Evolutionary conservation across 2,797 vertebrate genomes (phyloP), one percentile per base, ranked within the genome.

Genomic region (Cyprinella venusta): DNA sequence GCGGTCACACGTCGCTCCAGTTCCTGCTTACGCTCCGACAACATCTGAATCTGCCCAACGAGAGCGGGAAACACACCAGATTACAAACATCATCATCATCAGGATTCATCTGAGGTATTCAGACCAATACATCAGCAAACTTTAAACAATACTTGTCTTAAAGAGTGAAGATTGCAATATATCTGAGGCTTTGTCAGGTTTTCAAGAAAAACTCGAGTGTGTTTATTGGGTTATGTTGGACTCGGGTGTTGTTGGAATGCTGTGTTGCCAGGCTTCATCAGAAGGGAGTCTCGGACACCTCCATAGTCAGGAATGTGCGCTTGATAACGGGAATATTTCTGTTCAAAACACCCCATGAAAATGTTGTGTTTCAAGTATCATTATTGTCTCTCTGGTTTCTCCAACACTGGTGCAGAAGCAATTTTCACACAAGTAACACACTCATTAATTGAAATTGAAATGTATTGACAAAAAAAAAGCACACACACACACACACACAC

Each of bases 1-100:
- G 93, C 91, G 13, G 94, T 95, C 72, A 97, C 94, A 19, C 95
- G 95, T 8, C 91, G 94, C 85, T 99, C 98, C 89, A 98, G 92
- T 90, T 98, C 97, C 89, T 94, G 93, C 91, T 98, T 99, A 86
- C 96, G 95, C 89, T 98, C 96, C 0, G 97, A 97, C 91, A 99
- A 95, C 96, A 97, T 96, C 92, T 97, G 97, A 92, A 99, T 98
- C 98, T 99, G 81, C 65, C 30, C 63, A 48, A 56, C 79, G 12
- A 84, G 76, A 81, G n/a, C 30, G 30, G 1, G 68, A 61, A 87
- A 38, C 88, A 80, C n/a, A 68, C n/a, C 21, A 16, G 54, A 82
- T 91, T 54, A 88, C 36, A 42, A 33, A 59, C 40, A 54, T 45
- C 38, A 7, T n/a, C 19, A 15, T 54, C 26, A 42, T 76, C 18